phyloP scores from a whole-genome alignment of 2,888 invertebrate species.

The Caenorhabditis afra region DNA sequence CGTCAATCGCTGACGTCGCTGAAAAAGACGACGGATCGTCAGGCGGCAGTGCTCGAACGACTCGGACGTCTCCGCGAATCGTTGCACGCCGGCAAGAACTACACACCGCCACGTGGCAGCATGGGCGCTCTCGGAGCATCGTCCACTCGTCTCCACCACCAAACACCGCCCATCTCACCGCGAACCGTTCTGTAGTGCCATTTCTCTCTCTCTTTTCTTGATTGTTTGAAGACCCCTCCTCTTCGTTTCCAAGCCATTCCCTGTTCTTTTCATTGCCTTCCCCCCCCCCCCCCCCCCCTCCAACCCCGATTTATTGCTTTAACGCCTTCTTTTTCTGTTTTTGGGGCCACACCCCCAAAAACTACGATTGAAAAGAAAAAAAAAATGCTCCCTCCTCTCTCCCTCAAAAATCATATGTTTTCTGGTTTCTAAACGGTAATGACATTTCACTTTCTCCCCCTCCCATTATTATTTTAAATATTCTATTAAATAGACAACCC shows the following conservation, averaged over 20 bases:
- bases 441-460: conserved; percentile 24
- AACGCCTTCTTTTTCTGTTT: not conserved
- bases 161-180: conserved; percentile 41
- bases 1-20: conserved; percentile 44
- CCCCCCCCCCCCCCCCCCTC: too few species aligned
- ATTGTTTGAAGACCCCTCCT: too few species aligned
- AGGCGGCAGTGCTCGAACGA: conserved; percentile 52
- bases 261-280: conserved; percentile 2
- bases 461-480: not conserved
- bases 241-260: conserved; percentile 29
- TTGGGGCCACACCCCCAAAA: too few species aligned
- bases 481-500: conserved; percentile 32
- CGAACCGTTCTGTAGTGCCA: conserved; percentile 10
- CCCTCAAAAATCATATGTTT: conserved; percentile 9
- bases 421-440: not conserved
- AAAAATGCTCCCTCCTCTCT: too few species aligned
- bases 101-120: conserved; percentile 33
- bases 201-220: not conserved
- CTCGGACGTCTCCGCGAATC: conserved; percentile 53
- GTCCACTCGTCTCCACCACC: conserved; percentile 15
- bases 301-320: not conserved
- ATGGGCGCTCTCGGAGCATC: conserved; percentile 11
- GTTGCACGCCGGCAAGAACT: conserved; percentile 53
- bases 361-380: too few species aligned
- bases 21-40: conserved; percentile 52